These are phyloP conservation scores for Mesorhabditis spiculigera DNA, from an alignment of 2,888 invertebrate genomes.

Conservation along the genomic window DNA sequence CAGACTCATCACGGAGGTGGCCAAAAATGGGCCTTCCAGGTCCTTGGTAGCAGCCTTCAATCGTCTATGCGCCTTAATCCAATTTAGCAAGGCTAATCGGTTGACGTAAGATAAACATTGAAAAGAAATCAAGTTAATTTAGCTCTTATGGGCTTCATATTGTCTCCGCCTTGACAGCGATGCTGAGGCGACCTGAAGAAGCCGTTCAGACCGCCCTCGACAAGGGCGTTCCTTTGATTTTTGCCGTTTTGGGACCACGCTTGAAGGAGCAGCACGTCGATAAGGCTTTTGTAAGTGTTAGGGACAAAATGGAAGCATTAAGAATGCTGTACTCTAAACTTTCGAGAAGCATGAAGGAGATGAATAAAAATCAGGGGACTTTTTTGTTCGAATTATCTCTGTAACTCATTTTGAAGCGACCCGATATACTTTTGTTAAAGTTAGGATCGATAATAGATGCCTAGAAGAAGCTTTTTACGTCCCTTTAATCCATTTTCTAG, in stretches of 20 bases:
- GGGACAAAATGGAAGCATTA: background rate
- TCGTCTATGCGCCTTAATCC: background rate
- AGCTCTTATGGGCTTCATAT: background rate
- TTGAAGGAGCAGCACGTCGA: background rate
- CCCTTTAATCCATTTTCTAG: background rate
- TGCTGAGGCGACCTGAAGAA: background rate
- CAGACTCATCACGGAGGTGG: background rate
- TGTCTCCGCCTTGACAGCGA: background rate
- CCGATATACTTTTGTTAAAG: too few relatives aligned
- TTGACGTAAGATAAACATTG: background rate
- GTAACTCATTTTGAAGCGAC: too few relatives aligned
- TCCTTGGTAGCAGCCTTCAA: background rate
- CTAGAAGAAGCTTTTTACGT: too few relatives aligned
- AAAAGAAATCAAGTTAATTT: background rate
- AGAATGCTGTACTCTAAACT: too few relatives aligned
- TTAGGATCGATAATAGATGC: too few relatives aligned
- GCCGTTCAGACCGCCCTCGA: background rate
- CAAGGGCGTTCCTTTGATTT: background rate
- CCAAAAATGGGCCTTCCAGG: background rate
- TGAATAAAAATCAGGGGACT: too few relatives aligned
- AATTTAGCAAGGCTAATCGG: background rate
- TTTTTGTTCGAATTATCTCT: too few relatives aligned
- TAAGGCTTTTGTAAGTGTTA: background rate
- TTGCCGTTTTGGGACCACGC: conserved; percentile 7
- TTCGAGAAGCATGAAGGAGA: too few relatives aligned